These are phyloP conservation scores for Condylura cristata DNA, from an alignment of 2,113 vertebrate genomes.

Conservation along the genomic window DNA sequence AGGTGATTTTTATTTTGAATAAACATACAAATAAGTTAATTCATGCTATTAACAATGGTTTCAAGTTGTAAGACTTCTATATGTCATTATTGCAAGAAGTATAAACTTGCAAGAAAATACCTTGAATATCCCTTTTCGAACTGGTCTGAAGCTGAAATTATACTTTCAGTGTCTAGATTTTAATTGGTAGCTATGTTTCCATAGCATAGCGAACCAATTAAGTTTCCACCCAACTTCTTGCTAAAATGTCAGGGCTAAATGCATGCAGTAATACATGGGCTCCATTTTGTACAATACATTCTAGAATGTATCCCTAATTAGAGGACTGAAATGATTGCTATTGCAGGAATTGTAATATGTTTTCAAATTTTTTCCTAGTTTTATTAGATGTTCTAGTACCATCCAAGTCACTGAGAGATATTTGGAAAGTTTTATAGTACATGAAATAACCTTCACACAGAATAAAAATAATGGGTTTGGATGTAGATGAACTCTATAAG, in stretches of 20 bases:
- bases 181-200: constrained; percentile 24
- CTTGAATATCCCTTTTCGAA: not conserved
- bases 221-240: constrained; percentile 43
- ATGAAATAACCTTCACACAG: constrained; percentile 18
- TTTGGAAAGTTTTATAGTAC: constrained; percentile 35
- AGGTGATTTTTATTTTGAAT: not conserved
- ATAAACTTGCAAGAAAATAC: not conserved
- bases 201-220: constrained; percentile 56
- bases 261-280: constrained; percentile 33
- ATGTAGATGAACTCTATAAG: not conserved
- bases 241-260: constrained; percentile 67
- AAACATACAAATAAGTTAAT: constrained; percentile 27
- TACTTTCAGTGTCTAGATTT: not conserved
- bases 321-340: constrained; percentile 38
- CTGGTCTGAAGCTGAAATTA: not conserved
- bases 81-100: not conserved
- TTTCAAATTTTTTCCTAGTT: constrained; percentile 16
- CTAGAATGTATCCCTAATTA: constrained; percentile 43
- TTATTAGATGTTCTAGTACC: constrained; percentile 18
- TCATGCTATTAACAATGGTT: not conserved
- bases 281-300: constrained; percentile 58
- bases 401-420: not conserved
- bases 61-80: not conserved
- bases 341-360: not conserved
- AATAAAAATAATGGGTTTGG: constrained; percentile 52